Evolutionary conservation across 2,797 vertebrate species (phyloP), one percentile per base, ranked within the genome.

Genomic region (Galagoides demidoff): DNA sequence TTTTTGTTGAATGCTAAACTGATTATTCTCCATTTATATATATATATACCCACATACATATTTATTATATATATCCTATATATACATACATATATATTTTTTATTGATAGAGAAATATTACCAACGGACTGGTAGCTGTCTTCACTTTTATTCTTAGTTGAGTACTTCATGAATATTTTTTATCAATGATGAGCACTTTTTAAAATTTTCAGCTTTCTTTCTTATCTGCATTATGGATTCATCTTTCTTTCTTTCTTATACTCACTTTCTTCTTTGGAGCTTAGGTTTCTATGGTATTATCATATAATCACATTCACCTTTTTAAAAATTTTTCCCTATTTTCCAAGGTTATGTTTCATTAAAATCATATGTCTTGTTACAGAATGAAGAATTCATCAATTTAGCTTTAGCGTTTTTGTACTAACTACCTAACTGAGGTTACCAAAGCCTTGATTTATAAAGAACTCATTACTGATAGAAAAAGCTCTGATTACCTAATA

Each of bases 401-500:
- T 83, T 63, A 71, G 85, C 3, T 39, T 83, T 63, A 71, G 85
- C 3, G 39, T 23, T 84, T 52, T 66, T 81, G 23, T 76, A 57
- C 61, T 91, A 88, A 86, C 31, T 27, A 70, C 52, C 25, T 66
- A 39, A 70, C 57, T 43, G 76, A 87, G 59, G 2, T 14, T 37
- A 52, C 3, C 14, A 76, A 93, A 88, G 11, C 12, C 82, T 87
- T 94, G 45, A n/a, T 90, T 66, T 77, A 92, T 23, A 57, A 11
- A 83, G 34, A 95, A 87, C 2, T 49, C 25, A 68, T 91, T 22
- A 92, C n/a, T 43, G 8, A 39, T 34, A 61, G 86, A 89, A 64
- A 81, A 73, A 94, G 7, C 0, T 93, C 78, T 84, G 23, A 89
- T 90, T 82, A 81, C 66, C 14, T 93, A 96, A n/a, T 85, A 87